Evolutionary conservation across 2,797 vertebrate species (phyloP), one percentile per base, ranked within the genome.

Genomic region (Poecile montanus): DNA sequence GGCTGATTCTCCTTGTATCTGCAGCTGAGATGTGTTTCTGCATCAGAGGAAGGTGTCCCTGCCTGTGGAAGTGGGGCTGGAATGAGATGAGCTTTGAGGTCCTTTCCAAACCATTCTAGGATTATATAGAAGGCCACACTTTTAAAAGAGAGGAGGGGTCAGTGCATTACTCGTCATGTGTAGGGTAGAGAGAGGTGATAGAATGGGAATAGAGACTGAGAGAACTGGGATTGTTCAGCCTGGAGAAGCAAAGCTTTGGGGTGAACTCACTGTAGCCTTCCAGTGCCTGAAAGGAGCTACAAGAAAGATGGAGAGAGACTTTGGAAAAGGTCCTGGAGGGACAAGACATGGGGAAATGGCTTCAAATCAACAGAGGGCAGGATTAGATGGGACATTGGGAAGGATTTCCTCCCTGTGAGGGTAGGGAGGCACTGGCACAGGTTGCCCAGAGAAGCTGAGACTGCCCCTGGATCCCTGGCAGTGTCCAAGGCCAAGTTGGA

Each of bases 401-500:
- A 16, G 27, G 0, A 57, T 63, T 51, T 17, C 3, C 2, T 63
- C 4, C 1, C 57, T 45, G 44, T 1, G 32, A 63, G 57, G 32
- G 3, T 44, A 26, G 1, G 0, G 2, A 61, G 45, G 5, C 4
- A 6, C 45, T 60, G 40, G 45, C 36, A 60, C 25, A 40, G 60
- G 12, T 1, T 80, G 1, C 29, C 26, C 54, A 81, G 48, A 50
- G 34, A 0, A 23, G 48, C 15, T 81, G 34, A 6, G 36, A 12
- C 36, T 62, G 48, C 8, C 36, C 48, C 56, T 61, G 78, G 66
- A 82, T n/a, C 50, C 12, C 71, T 57, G 71, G 42, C 0, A 56
- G 3, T 45, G 44, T 0, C 57, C 71, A 13, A 51, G 6, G 13
- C 11, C 63, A 44, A 42, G 42, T 0, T 70, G 57, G 42, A 56